These are phyloP conservation scores for Glareola pratincola DNA, from an alignment of 2,113 vertebrate genomes.

Conservation along the genomic window DNA sequence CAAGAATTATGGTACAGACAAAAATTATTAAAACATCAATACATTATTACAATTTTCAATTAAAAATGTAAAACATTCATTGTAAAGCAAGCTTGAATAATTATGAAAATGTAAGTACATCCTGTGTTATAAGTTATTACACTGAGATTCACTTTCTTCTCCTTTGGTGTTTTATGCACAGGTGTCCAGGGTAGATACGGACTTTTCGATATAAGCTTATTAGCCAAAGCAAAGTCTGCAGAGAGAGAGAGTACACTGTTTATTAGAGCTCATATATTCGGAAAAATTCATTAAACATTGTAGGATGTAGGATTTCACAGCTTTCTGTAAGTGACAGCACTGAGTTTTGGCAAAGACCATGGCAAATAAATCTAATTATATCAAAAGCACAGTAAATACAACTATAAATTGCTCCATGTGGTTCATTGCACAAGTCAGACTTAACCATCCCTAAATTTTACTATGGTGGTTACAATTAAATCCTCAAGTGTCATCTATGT, in stretches of 20 bases:
- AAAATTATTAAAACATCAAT: background rate
- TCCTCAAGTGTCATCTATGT: background rate
- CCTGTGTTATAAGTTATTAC: background rate
- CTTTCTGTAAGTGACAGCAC: background rate
- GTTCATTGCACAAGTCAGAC: slow-evolving; percentile 18
- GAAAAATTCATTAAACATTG: background rate
- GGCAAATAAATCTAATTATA: background rate
- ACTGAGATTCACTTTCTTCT: background rate
- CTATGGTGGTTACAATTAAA: background rate
- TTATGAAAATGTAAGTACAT: slow-evolving; percentile 37
- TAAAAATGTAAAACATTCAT: slow-evolving; percentile 9
- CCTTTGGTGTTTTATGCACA: background rate
- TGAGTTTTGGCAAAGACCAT: slow-evolving; percentile 29
- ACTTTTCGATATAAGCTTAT: background rate
- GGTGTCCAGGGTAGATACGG: background rate
- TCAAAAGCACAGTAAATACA: background rate
- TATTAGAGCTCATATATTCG: background rate
- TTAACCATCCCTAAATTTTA: background rate
- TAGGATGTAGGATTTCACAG: background rate
- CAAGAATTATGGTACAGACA: background rate
- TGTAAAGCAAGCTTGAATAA: background rate
- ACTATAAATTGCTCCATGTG: background rate
- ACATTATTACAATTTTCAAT: background rate
- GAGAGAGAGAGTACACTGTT: background rate
- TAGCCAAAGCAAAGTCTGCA: background rate